Conservation (phyloP, 1,140 invertebrate species). For the Orius laevigatus region DNA sequence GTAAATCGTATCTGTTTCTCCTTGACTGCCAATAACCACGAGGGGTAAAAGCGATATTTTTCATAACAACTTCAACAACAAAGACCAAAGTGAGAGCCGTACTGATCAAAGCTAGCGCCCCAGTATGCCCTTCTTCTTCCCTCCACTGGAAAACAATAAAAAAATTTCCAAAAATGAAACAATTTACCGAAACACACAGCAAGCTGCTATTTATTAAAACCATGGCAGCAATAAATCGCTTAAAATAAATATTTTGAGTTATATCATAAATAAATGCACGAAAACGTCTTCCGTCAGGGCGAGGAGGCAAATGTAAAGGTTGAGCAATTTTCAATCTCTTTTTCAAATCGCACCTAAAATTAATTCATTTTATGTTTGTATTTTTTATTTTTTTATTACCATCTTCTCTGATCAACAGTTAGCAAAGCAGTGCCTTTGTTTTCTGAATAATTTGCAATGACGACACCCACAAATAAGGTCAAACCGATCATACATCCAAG, state of each 20-base stretch:
- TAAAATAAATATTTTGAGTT: slow-evolving; percentile 92
- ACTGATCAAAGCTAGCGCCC: slow-evolving; percentile 69
- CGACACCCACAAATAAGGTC: slow-evolving; percentile 97
- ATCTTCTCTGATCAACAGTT: slow-evolving; percentile 96
- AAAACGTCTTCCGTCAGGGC: slow-evolving; percentile 80
- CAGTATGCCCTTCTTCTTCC: slow-evolving; percentile 56
- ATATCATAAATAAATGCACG: slow-evolving; percentile 94
- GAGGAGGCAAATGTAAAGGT: slow-evolving; percentile 90
- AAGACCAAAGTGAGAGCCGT: slow-evolving; percentile 71
- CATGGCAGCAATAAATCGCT: slow-evolving; percentile 79
- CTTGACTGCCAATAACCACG: slow-evolving; percentile 96
- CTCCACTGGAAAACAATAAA: slow-evolving; percentile 62
- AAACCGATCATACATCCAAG: slow-evolving; percentile 99
- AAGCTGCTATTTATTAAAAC: slow-evolving; percentile 83
- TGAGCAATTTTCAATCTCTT: slow-evolving; percentile 98
- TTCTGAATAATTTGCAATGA: slow-evolving; percentile 99
- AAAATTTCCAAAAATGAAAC: background rate
- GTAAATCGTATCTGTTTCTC: slow-evolving; percentile 92
- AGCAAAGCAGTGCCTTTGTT: slow-evolving; percentile 97
- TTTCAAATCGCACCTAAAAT: slow-evolving; percentile 82
- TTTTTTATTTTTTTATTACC: slow-evolving; percentile 34
- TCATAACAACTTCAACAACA: slow-evolving; percentile 91
- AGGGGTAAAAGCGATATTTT: slow-evolving; percentile 96
- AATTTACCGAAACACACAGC: slow-evolving; percentile 76
- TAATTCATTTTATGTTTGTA: slow-evolving; percentile 16